These are phyloP conservation scores for Cinclus cinclus DNA, from an alignment of 2,113 vertebrate species.

Conservation along the genomic window DNA sequence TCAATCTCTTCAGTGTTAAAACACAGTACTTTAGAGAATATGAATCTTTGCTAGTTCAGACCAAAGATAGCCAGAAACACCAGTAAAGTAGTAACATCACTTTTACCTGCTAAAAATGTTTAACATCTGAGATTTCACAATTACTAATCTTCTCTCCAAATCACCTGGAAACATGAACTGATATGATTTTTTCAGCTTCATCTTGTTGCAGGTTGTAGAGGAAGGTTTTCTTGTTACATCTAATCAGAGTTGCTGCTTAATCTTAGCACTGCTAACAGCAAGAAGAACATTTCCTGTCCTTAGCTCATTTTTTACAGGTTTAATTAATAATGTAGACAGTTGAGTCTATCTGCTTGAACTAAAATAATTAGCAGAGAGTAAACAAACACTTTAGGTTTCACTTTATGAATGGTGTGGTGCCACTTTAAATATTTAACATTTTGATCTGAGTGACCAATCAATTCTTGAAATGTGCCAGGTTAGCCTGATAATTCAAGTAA, in stretches of 20 bases:
- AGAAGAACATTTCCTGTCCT: constrained; percentile 22
- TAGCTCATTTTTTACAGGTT: constrained; percentile 40
- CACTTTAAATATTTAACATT: constrained; percentile 49
- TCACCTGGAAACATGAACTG: neutral
- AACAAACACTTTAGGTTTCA: constrained; percentile 51
- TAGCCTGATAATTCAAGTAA: neutral
- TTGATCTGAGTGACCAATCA: constrained; percentile 27
- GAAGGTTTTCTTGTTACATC: neutral
- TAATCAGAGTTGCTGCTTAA: neutral
- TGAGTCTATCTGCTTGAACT: constrained; percentile 45
- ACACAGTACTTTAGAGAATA: neutral
- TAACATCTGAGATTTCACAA: neutral
- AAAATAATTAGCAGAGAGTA: constrained; percentile 63
- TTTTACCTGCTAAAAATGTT: neutral
- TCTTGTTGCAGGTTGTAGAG: neutral
- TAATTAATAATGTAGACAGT: constrained; percentile 58
- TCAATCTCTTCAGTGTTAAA: neutral
- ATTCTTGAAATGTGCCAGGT: neutral
- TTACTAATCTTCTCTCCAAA: neutral
- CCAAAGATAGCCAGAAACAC: neutral
- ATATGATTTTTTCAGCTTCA: neutral
- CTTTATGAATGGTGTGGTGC: constrained; percentile 51
- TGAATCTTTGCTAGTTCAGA: neutral
- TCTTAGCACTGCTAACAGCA: constrained; percentile 6
- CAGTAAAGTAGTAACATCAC: neutral